Evolutionary conservation across 2,888 invertebrate genomes (phyloP).

Genomic region (Philaethria dido): DNA sequence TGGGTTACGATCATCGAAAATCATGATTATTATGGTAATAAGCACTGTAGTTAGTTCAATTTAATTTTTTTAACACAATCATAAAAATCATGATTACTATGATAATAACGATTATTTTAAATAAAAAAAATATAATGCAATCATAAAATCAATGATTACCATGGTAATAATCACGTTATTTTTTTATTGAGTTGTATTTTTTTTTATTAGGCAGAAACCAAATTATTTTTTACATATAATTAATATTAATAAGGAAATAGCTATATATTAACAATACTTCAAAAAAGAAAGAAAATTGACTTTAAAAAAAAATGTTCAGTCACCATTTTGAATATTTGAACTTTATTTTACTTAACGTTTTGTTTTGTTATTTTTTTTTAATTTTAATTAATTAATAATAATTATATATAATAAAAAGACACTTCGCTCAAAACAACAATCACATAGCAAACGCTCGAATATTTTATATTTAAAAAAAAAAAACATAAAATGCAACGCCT

Average conservation of each 20-base stretch:
- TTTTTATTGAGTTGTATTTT: too few relatives aligned
- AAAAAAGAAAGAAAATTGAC: too few relatives aligned
- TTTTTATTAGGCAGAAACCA: too few relatives aligned
- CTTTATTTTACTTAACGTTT: not conserved
- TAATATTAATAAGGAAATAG: too few relatives aligned
- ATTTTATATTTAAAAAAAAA: conserved; percentile 3
- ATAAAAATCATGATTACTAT: not conserved
- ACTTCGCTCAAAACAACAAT: conserved; percentile 17
- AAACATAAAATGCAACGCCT: conserved; percentile 8
- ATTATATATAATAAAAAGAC: conserved; percentile 13
- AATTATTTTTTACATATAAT: too few relatives aligned
- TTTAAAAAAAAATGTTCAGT: not conserved
- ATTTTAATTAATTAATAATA: not conserved
- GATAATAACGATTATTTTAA: not conserved
- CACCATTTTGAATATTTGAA: not conserved
- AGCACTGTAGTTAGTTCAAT: too few relatives aligned
- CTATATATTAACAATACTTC: too few relatives aligned
- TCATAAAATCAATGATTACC: not conserved
- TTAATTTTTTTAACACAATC: too few relatives aligned
- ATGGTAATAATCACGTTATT: not conserved
- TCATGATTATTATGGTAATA: too few relatives aligned
- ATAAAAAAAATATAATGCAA: not conserved
- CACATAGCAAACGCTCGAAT: conserved; percentile 15
- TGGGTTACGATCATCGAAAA: too few relatives aligned
- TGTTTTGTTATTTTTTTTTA: conserved; percentile 5